A percentile compares a stretch with the other conserved stretches of the same genome.
Evolutionary conservation across 2,797 vertebrate species (phyloP).

Genomic region (Valencia hispanica): DNA sequence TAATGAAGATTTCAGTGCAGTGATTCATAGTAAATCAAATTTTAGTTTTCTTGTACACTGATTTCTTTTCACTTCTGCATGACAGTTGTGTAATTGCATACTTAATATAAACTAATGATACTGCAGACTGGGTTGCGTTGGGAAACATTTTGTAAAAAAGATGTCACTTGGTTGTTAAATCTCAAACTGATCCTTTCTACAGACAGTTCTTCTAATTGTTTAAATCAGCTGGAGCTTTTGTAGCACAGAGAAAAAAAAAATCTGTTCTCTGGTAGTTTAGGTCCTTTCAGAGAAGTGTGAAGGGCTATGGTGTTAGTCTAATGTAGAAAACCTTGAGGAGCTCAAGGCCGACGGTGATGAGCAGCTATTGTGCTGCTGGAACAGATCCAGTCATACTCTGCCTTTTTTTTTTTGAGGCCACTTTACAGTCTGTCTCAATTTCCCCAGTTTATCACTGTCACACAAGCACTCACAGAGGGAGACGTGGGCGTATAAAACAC

Average conservation of each 20-base stretch:
- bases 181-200: not conserved
- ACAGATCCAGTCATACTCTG: slow-evolving; percentile 48
- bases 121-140: not conserved
- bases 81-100: not conserved
- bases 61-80: not conserved
- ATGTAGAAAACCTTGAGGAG: slow-evolving; percentile 56
- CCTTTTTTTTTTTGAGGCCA: slow-evolving; percentile 45
- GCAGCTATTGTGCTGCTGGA: slow-evolving; percentile 51
- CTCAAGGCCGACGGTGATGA: slow-evolving; percentile 59
- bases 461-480: slow-evolving; percentile 6
- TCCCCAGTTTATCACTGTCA: slow-evolving; percentile 61
- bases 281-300: slow-evolving; percentile 26
- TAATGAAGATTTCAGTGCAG: not conserved
- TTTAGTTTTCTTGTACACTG: slow-evolving; percentile 1
- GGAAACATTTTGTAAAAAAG: slow-evolving; percentile 14
- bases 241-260: slow-evolving; percentile 47
- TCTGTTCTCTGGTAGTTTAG: slow-evolving; percentile 36
- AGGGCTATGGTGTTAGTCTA: slow-evolving; percentile 38
- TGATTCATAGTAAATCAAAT: not conserved
- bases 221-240: slow-evolving; percentile 57
- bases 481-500: slow-evolving; percentile 17
- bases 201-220: slow-evolving; percentile 35
- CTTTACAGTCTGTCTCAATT: slow-evolving; percentile 56
- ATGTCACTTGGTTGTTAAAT: slow-evolving; percentile 4
- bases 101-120: slow-evolving; percentile 1